A percentile compares a stretch with the other conserved stretches of the same genome.
Evolutionary conservation across 2,113 vertebrate species (phyloP).

Genomic region (Balaeniceps rex): DNA sequence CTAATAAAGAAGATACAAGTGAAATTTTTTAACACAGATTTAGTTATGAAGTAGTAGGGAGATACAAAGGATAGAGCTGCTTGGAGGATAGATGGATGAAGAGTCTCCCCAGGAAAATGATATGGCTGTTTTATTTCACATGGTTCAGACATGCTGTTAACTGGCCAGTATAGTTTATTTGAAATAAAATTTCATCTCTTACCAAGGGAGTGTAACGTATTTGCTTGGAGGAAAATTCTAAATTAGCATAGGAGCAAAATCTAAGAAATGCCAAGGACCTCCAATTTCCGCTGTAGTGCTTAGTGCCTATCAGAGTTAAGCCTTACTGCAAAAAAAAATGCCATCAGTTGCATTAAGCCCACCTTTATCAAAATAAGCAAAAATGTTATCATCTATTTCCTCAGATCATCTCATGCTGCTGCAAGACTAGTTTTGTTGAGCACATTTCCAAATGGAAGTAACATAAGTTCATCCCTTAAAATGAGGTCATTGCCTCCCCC

Average conservation of each 20-base stretch:
- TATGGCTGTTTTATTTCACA: background rate
- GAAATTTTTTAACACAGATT: background rate
- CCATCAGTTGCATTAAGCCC: background rate
- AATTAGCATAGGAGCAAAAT: background rate
- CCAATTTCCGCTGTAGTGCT: background rate
- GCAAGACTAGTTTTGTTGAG: background rate
- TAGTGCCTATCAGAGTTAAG: background rate
- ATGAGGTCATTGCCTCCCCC: constrained; percentile 13
- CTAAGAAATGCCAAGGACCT: background rate
- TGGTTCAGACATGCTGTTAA: background rate
- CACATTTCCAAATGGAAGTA: constrained; percentile 28
- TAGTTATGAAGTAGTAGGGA: background rate
- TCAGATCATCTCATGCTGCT: background rate
- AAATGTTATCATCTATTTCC: background rate
- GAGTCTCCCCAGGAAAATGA: background rate
- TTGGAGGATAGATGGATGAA: background rate
- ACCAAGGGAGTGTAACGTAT: background rate
- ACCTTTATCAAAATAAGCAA: background rate
- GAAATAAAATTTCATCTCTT: background rate
- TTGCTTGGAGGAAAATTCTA: background rate
- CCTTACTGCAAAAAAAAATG: background rate
- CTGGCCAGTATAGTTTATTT: background rate
- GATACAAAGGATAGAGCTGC: background rate
- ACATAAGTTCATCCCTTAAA: constrained; percentile 26
- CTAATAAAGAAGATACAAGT: background rate